A percentile compares a stretch with the other conserved stretches of the same genome.
Evolutionary conservation across 1,140 invertebrate species (phyloP).

Genomic region (Megalonaias nervosa): DNA sequence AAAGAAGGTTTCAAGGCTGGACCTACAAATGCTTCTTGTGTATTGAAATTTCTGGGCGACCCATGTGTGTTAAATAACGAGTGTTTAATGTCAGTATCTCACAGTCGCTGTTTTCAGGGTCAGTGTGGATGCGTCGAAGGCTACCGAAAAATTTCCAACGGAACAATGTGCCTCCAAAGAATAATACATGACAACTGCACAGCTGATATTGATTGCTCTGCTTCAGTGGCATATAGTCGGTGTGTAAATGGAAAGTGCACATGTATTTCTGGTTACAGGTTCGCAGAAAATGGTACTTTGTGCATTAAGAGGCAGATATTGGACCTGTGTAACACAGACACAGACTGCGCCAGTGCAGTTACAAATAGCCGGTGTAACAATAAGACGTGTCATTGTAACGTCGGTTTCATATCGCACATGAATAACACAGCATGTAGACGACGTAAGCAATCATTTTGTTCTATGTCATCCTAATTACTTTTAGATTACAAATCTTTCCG

Average conservation of each 20-base stretch:
- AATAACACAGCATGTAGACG: too few relatives aligned
- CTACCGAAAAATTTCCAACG: slow-evolving; percentile 6
- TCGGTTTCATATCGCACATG: too few relatives aligned
- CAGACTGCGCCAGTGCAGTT: too few relatives aligned
- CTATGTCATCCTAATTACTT: too few relatives aligned
- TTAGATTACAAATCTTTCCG: too few relatives aligned
- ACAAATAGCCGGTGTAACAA: too few relatives aligned
- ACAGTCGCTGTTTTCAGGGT: slow-evolving; percentile 31
- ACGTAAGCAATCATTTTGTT: too few relatives aligned
- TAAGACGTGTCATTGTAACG: too few relatives aligned
- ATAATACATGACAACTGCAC: slow-evolving; percentile 3
- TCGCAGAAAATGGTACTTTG: slow-evolving; percentile 22
- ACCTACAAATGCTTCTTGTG: slow-evolving; percentile 13
- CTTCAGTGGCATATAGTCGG: background rate
- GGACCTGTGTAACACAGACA: too few relatives aligned
- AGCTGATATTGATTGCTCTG: slow-evolving; percentile 15
- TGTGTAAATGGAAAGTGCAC: slow-evolving; percentile 16
- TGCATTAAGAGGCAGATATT: slow-evolving; percentile 9
- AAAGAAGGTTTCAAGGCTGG: slow-evolving; percentile 16
- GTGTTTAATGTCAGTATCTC: slow-evolving; percentile 36
- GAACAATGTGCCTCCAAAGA: too few relatives aligned
- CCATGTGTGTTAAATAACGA: slow-evolving; percentile 29
- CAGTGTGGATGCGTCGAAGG: slow-evolving; percentile 42
- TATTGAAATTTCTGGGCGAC: slow-evolving; percentile 33
- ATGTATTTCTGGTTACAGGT: slow-evolving; percentile 24